A percentile compares a stretch with the other conserved stretches of the same genome.
Evolutionary conservation across 2,113 vertebrate genomes (phyloP).

Genomic region (Xerus inauris): DNA sequence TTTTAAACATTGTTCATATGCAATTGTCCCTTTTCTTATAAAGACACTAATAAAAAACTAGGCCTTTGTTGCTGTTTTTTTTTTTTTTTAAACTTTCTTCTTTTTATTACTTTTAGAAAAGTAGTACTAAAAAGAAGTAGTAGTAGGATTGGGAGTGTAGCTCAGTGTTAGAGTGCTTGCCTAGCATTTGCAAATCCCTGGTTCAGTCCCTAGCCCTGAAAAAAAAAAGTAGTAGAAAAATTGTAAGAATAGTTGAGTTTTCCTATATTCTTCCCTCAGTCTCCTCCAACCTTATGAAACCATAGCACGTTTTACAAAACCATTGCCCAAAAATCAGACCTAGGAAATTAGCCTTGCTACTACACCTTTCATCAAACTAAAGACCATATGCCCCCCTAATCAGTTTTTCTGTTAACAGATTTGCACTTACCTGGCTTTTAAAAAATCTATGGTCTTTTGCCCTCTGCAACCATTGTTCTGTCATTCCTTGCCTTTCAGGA

Average conservation of each 20-base stretch:
- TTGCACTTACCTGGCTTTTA: background rate
- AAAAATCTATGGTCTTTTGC: background rate
- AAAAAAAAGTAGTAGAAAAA: background rate
- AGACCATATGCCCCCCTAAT: background rate
- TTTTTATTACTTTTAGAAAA: slow-evolving; percentile 23
- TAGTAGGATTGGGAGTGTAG: background rate
- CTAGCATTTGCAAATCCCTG: background rate
- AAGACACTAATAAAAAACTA: background rate
- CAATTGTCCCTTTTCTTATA: background rate
- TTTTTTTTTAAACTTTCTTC: background rate
- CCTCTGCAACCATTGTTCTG: background rate
- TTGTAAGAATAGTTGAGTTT: background rate
- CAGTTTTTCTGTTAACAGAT: background rate
- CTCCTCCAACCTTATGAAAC: background rate
- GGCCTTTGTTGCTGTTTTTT: background rate
- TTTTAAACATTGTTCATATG: background rate
- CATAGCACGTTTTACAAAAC: background rate
- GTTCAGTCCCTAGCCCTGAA: too few relatives aligned
- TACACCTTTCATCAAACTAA: background rate
- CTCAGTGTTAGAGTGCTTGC: background rate
- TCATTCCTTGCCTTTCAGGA: background rate
- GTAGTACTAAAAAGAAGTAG: background rate
- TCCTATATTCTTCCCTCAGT: background rate
- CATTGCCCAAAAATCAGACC: background rate
- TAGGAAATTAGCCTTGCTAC: background rate